Evolutionary conservation across 2,888 invertebrate species (phyloP).

Genomic region (Dysmachus trigonus): DNA sequence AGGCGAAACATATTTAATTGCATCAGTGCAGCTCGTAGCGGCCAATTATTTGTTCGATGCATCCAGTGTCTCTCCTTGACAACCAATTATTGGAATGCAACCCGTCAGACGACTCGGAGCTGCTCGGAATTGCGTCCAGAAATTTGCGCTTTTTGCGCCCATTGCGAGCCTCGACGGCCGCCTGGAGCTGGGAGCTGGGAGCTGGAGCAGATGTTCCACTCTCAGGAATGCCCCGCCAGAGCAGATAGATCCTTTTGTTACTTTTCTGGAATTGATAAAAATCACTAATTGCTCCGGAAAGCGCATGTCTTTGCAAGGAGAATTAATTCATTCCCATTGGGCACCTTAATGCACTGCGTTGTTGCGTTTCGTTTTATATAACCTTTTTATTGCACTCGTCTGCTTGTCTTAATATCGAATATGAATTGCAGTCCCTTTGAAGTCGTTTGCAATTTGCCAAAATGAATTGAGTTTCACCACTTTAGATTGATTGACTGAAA

Average conservation of each 20-base stretch:
- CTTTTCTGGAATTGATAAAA: slow-evolving; percentile 7
- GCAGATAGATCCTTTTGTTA: background rate
- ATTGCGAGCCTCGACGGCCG: background rate
- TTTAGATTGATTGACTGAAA: background rate
- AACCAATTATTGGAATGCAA: slow-evolving; percentile 25
- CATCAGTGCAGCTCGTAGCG: background rate
- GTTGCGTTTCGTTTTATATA: background rate
- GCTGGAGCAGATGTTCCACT: background rate
- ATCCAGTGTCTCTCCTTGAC: background rate
- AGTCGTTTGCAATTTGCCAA: background rate
- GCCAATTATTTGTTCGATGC: background rate
- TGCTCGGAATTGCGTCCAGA: background rate
- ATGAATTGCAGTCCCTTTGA: background rate
- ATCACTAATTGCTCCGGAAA: slow-evolving; percentile 4
- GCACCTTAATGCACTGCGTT: background rate
- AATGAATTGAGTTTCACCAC: background rate
- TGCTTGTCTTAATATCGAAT: background rate
- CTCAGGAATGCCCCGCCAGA: background rate
- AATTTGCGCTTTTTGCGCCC: background rate
- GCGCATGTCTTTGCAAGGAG: background rate
- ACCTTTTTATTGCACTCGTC: background rate
- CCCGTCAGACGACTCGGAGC: slow-evolving; percentile 3
- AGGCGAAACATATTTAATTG: background rate
- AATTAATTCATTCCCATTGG: background rate
- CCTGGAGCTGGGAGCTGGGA: background rate